Conservation (phyloP, 37 sponge, comb jelly and placozoan genomes). For the Oopsacas minuta region DNA sequence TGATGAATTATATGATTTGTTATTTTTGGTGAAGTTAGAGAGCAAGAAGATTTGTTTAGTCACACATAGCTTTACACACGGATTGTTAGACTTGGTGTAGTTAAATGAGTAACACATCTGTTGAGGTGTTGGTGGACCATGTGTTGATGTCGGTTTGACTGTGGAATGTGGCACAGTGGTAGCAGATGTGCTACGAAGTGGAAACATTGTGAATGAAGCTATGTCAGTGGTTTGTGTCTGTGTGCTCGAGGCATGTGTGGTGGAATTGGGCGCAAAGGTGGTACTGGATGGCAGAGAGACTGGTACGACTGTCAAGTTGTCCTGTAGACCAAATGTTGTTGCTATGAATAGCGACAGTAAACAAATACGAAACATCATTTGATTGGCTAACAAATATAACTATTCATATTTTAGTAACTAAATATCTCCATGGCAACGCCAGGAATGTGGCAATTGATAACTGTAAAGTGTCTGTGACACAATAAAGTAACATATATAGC, state of each 20-base stretch:
- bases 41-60: neutral
- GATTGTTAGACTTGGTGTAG: neutral
- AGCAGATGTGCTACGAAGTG: neutral
- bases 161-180: neutral
- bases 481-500: neutral
- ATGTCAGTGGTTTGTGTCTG: neutral
- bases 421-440: neutral
- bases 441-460: neutral
- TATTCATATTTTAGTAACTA: neutral
- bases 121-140: neutral
- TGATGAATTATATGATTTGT: neutral
- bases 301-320: neutral
- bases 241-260: neutral
- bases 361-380: neutral
- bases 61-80: neutral
- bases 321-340: neutral
- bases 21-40: neutral
- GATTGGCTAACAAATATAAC: neutral
- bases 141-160: neutral
- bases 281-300: neutral
- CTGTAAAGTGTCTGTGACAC: neutral
- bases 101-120: neutral
- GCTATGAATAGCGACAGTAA: neutral
- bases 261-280: neutral
- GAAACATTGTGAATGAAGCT: neutral